These are phyloP conservation scores for Mustelus asterias DNA, from an alignment of 2,113 vertebrate genomes.

Conservation along the genomic window DNA sequence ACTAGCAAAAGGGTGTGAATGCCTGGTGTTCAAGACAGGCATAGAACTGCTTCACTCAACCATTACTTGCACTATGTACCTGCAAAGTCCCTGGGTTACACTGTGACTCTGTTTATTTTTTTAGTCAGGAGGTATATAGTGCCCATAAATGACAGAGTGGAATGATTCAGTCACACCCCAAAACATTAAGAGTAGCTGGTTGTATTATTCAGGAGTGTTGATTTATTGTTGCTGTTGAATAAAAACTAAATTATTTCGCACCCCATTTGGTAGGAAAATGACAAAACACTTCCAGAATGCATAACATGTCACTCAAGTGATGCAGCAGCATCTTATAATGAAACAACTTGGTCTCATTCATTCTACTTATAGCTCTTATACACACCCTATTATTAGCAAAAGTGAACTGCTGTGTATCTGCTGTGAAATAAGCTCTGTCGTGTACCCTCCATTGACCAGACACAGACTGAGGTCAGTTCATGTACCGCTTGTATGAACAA, in stretches of 20 bases:
- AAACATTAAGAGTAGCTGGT: background rate
- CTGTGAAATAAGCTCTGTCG: background rate
- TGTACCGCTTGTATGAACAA: background rate
- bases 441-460: background rate
- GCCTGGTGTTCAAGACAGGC: background rate
- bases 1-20: background rate
- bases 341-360: background rate
- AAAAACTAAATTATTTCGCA: background rate
- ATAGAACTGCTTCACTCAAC: background rate
- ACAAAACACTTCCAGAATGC: background rate
- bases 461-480: background rate
- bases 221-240: conserved; percentile 13
- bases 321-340: background rate
- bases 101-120: background rate
- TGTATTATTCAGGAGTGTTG: background rate
- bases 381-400: background rate
- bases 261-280: conserved; percentile 13
- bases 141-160: background rate
- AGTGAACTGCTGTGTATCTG: background rate
- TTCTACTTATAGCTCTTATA: background rate
- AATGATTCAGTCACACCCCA: background rate
- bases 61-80: background rate
- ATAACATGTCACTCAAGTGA: background rate
- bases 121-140: background rate
- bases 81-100: background rate